Conservation (phyloP, 2,888 invertebrate genomes). For the Axea sp. region DNA sequence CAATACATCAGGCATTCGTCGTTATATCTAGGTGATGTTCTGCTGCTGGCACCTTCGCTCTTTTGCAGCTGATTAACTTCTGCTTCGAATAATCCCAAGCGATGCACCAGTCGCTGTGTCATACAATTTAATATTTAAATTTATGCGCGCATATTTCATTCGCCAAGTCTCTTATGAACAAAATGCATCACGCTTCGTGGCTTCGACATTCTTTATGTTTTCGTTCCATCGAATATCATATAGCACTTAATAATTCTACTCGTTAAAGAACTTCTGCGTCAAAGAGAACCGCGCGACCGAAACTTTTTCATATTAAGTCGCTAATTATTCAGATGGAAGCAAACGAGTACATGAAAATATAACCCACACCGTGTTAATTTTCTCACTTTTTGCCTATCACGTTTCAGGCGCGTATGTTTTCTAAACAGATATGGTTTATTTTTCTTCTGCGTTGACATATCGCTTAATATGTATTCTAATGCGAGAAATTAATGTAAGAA, state of each 20-base stretch:
- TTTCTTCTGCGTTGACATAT: too few relatives aligned
- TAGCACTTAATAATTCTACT: constrained; percentile 43
- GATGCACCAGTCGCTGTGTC: constrained; percentile 53
- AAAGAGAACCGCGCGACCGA: constrained; percentile 23
- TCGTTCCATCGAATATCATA: constrained; percentile 42
- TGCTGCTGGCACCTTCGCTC: constrained; percentile 59
- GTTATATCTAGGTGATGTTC: constrained; percentile 50
- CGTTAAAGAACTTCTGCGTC: constrained; percentile 35
- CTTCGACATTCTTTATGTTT: constrained; percentile 48
- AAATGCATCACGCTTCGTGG: constrained; percentile 54
- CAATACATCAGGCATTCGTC: constrained; percentile 54
- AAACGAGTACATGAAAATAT: constrained; percentile 29
- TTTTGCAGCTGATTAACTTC: constrained; percentile 62
- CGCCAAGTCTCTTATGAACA: constrained; percentile 56
- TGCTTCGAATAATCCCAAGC: constrained; percentile 57
- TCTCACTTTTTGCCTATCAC: neutral
- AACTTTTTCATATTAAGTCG: constrained; percentile 38
- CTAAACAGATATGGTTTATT: neutral
- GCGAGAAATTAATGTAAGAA: too few relatives aligned
- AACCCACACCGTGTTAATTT: constrained; percentile 10
- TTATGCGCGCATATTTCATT: constrained; percentile 60
- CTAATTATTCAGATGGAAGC: constrained; percentile 49
- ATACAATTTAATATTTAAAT: constrained; percentile 60
- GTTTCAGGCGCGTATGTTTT: constrained; percentile 2
- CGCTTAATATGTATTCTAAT: too few relatives aligned